Evolutionary conservation across 2,797 vertebrate species (phyloP).

Genomic region (Hybognathus amarus): DNA sequence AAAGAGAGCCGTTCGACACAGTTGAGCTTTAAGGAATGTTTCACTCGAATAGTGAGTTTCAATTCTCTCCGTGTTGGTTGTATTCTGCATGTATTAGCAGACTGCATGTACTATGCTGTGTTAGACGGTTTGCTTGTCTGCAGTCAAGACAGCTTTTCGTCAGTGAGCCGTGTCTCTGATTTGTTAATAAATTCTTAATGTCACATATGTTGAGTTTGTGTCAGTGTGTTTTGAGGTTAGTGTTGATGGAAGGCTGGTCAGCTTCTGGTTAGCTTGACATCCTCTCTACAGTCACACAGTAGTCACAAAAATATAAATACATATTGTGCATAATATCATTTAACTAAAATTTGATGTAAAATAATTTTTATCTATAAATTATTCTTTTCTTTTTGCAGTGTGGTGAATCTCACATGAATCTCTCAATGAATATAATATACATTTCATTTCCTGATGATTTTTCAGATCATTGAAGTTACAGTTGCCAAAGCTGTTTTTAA

Average conservation of each 20-base stretch:
- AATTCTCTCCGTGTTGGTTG: not conserved
- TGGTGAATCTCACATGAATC: not conserved
- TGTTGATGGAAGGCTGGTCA: slow-evolving; percentile 24
- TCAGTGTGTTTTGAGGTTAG: slow-evolving; percentile 35
- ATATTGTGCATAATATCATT: too few species aligned
- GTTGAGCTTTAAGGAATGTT: slow-evolving; percentile 52
- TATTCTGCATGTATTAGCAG: slow-evolving; percentile 18
- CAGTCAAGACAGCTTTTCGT: not conserved
- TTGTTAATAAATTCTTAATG: slow-evolving; percentile 39
- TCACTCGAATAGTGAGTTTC: slow-evolving; percentile 30
- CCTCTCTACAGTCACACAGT: slow-evolving; percentile 16
- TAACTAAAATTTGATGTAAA: too few species aligned
- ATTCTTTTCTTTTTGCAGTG: not conserved
- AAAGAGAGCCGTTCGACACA: not conserved
- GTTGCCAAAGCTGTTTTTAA: not conserved
- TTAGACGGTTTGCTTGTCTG: slow-evolving; percentile 31
- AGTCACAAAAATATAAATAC: slow-evolving; percentile 9
- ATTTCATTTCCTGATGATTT: not conserved
- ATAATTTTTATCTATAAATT: too few species aligned
- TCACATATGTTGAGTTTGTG: slow-evolving; percentile 24
- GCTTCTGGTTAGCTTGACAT: slow-evolving; percentile 17
- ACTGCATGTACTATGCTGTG: slow-evolving; percentile 23
- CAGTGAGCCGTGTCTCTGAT: slow-evolving; percentile 14
- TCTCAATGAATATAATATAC: too few species aligned
- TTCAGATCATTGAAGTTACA: not conserved